Evolutionary conservation across 1,140 invertebrate genomes (phyloP), one percentile per base, ranked within the genome.

Genomic region (Doryteuthis pealeii): DNA sequence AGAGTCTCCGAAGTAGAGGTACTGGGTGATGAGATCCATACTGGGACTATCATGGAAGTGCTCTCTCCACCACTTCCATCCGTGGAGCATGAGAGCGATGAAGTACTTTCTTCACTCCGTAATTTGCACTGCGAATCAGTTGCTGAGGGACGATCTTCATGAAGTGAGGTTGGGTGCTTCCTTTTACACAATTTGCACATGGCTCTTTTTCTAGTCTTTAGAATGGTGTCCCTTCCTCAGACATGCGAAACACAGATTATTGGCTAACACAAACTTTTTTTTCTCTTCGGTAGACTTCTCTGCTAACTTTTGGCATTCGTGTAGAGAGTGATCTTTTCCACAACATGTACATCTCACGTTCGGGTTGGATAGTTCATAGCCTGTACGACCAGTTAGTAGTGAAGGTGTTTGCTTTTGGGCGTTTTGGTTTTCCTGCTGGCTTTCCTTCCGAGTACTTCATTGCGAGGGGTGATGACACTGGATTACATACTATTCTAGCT

Each of bases 31-130:
- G 75, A 78, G 3, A 78, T 45, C 77, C 74, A 76, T 26, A 78
- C 77, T 22, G 77, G 77, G 22, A 76, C 75, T 26, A 78, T 78
- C 77, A 78, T 76, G 10, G 77, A 78, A 12, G 74, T 76, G 5
- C 71, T 18, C 14, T 73, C 62, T 18, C 15, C 33, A 18, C 43
- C 43, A 40, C 49, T 22, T 45, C 40, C 35, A 30, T 40, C 66
- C 15, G 58, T 65, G 30, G 49, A 40, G 45, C 67, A 49, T 6
- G 70, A 73, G n/a, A n/a, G n/a, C 30, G 32, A 70, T 14, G 54
- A 30, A 6, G 30, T 26, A 5, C 18, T 32, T 40, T 22, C 40
- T 32, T 73, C 54, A 5, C 3, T 22, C 35, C n/a, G 28, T 28
- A 10, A 8, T n/a, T n/a, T n/a, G n/a, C n/a, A n/a, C n/a, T 15